Base-by-base conservation (phyloP, 2,113 vertebrate genomes). In the Lagenorhynchus albirostris region DNA sequence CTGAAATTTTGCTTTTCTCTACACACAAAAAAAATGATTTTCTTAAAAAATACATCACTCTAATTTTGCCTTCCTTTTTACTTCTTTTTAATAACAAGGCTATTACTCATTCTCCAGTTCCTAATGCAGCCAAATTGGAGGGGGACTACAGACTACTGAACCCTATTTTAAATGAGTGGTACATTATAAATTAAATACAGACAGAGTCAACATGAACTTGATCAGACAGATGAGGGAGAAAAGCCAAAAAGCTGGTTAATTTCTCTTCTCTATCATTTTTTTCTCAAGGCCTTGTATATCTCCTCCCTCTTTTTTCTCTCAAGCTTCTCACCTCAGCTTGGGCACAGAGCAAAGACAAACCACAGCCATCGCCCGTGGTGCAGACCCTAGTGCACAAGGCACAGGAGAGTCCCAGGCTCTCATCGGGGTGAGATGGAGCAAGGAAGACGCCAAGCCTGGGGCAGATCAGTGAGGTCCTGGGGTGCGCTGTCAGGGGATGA, bases 131-230 rank as follows among this genome's bases (percentile, higher is more conserved):
- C 21, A 41, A 87, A 73, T 58, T 60, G 23, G 11, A n/a, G 12
- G 38, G 17, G 25, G 1, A 62, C 6, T 55, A 53, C n/a, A 92
- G 44, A 67, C 17, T 63, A 82, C 73, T 70, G 50, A 94, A 58
- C 38, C 14, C 41, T 82, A 4, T 81, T 81, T 18, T 80, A 79
- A 83, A 17, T 86, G 41, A 86, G 20, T 79, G 62, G 26, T 63
- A 67, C 50, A 62, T 90, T 73, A 84, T 81, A 95, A 90, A 81
- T 92, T 94, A 92, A 83, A 62, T 26, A 38, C 18, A 83, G 65
- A 44, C 7, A 33, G 89, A 84, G 20, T 91, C 12, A 14, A 31
- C 62, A 80, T 13, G 81, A 26, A 44, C 58, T 68, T 79, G 44
- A 20, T 89, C 47, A 14, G 26, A 83, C 6, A 58, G 14, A 63